Conservation (phyloP, 2,888 invertebrate species). For the Eupithecia centaureata region DNA sequence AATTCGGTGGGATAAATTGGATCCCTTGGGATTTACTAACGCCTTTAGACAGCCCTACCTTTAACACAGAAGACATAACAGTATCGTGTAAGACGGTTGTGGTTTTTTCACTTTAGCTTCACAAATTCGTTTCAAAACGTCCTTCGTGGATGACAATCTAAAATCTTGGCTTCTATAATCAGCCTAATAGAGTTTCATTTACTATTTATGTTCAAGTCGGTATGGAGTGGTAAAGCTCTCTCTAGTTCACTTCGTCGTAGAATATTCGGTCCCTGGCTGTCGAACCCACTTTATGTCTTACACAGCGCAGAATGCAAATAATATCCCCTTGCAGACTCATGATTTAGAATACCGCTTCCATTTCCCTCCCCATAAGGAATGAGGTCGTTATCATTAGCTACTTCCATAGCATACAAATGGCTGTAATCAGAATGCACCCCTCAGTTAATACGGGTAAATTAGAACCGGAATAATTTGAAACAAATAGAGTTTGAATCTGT, state of each 20-base stretch:
- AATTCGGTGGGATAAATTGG: slow-evolving; percentile 73
- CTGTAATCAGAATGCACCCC: slow-evolving; percentile 43
- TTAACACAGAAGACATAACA: slow-evolving; percentile 30
- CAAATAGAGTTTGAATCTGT: slow-evolving; percentile 14
- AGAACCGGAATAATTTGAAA: slow-evolving; percentile 19
- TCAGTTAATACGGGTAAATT: slow-evolving; percentile 33
- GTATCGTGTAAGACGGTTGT: neutral
- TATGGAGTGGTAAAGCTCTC: slow-evolving; percentile 7
- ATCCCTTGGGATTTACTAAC: slow-evolving; percentile 73
- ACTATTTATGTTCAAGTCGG: neutral
- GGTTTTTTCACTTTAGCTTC: neutral
- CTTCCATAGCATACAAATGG: slow-evolving; percentile 44
- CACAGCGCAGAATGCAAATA: slow-evolving; percentile 46
- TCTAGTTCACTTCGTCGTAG: slow-evolving; percentile 60
- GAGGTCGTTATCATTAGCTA: slow-evolving; percentile 40
- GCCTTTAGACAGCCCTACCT: slow-evolving; percentile 63
- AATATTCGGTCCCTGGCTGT: slow-evolving; percentile 69
- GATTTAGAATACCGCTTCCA: slow-evolving; percentile 37
- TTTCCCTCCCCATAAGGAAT: slow-evolving; percentile 31
- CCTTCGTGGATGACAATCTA: neutral
- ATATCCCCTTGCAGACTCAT: slow-evolving; percentile 40
- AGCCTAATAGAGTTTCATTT: neutral
- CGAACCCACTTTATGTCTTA: slow-evolving; percentile 54
- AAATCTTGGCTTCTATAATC: neutral
- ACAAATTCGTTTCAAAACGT: neutral